Evolutionary conservation across 2,888 invertebrate genomes (phyloP), one percentile per base, ranked within the genome.

Genomic region (Torymus auratus): DNA sequence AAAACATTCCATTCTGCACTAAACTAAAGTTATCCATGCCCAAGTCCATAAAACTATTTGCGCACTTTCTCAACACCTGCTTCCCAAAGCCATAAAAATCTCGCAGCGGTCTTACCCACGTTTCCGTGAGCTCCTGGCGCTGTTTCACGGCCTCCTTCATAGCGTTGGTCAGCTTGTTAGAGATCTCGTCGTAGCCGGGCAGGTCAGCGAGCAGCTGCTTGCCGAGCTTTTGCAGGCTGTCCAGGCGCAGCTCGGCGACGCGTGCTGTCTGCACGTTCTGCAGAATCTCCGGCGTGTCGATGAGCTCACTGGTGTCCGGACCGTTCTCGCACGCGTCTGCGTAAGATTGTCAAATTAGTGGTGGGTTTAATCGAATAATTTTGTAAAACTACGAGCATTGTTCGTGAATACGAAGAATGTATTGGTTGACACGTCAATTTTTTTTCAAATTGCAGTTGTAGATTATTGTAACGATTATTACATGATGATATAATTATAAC

Each of bases 211-310:
- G 83, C 15, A 91, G 79, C 74, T 88, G 88, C 69, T 87, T 87
- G 1, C 87, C 86, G n/a, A 91, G 83, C 78, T 87, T 88, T n/a
- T 85, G 86, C 20, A 91, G 84, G 65, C 86, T 86, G 60, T 89
- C 88, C 13, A 91, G 83, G 2, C 87, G 85, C 52, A 86, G 76
- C 83, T 91, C 91, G 0, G 89, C 86, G 0, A 88, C 86, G 78
- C 88, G 86, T 0, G 88, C 88, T 0, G 89, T 84, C 78, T 90
- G 90, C 23, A 91, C 85, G 76, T 88, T 86, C 74, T 90, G 90
- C 0, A 91, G 83, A 60, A 91, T 85, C 69, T 85, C 86, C 0
- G 91, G 91, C 79, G 78, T 87, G 76, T 91, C 90, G n/a, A 91
- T 69, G 2, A 91, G 84, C 52, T 87, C 83, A 12, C 82, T 83